These are phyloP conservation scores for Ginglymostoma cirratum DNA, from an alignment of 2,113 vertebrate species.

Conservation along the genomic window DNA sequence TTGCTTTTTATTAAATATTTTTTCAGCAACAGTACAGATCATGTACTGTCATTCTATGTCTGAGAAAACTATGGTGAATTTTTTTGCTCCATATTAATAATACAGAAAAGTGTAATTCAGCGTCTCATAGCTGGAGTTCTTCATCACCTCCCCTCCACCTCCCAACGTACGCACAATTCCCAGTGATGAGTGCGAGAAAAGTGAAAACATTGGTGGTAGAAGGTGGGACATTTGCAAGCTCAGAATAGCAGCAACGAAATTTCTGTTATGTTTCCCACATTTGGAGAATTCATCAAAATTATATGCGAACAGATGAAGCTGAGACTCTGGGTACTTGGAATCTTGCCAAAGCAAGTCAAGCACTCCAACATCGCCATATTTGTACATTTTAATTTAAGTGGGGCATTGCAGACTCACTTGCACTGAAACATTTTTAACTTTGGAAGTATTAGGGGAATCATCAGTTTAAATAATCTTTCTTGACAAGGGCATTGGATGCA, in stretches of 20 bases:
- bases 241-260: not conserved
- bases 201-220: not conserved
- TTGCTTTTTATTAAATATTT: not conserved
- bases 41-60: no score
- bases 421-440: not conserved
- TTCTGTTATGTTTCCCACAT: not conserved
- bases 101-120: not conserved
- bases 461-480: not conserved
- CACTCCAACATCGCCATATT: slow-evolving; percentile 12
- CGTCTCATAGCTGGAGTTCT: not conserved
- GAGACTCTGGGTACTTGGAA: not conserved
- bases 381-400: slow-evolving; percentile 33
- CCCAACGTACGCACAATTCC: not conserved
- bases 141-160: not conserved
- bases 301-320: slow-evolving; percentile 10
- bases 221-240: slow-evolving; percentile 2
- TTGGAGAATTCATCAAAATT: not conserved
- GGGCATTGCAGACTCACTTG: not conserved
- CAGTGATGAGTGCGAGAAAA: not conserved
- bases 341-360: not conserved
- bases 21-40: not conserved
- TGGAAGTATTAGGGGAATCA: not conserved
- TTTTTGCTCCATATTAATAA: not conserved
- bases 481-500: not conserved
- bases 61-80: not conserved